Conservation (phyloP, 2,888 invertebrate genomes). For the Idaea aversata region DNA sequence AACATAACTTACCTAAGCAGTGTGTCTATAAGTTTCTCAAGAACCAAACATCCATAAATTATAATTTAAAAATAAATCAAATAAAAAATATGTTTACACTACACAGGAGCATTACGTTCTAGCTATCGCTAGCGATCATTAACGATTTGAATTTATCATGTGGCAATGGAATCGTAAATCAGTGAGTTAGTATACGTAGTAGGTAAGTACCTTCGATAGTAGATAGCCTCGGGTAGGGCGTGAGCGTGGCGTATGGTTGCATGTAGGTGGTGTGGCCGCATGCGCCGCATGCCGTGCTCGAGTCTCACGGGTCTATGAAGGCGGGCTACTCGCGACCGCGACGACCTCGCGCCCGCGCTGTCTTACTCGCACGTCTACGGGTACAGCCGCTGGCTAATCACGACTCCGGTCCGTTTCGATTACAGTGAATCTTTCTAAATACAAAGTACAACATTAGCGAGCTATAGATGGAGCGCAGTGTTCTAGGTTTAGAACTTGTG, state of each 20-base stretch:
- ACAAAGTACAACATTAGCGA: background rate
- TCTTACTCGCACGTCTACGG: background rate
- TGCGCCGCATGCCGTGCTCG: conserved; percentile 8
- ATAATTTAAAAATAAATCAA: background rate
- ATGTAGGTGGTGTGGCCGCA: conserved; percentile 9
- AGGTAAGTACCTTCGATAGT: conserved; percentile 10
- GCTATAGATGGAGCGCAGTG: too few relatives aligned
- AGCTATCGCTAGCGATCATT: conserved; percentile 1
- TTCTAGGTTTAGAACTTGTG: too few relatives aligned
- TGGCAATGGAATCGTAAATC: conserved; percentile 19
- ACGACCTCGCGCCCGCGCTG: conserved; percentile 48
- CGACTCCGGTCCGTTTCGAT: background rate
- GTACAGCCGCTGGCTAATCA: background rate
- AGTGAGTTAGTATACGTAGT: too few relatives aligned
- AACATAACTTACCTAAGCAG: background rate
- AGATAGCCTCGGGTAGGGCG: conserved; percentile 5
- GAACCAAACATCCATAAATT: conserved; percentile 12
- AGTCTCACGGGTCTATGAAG: conserved; percentile 42
- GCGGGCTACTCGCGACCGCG: conserved; percentile 52
- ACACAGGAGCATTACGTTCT: background rate
- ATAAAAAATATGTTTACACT: conserved; percentile 3
- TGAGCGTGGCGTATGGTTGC: conserved; percentile 6
- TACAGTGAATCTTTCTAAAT: background rate
- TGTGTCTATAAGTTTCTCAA: conserved; percentile 9
- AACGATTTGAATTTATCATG: conserved; percentile 14